Conservation (phyloP, 2,888 invertebrate species). For the Xanthia icteritia region DNA sequence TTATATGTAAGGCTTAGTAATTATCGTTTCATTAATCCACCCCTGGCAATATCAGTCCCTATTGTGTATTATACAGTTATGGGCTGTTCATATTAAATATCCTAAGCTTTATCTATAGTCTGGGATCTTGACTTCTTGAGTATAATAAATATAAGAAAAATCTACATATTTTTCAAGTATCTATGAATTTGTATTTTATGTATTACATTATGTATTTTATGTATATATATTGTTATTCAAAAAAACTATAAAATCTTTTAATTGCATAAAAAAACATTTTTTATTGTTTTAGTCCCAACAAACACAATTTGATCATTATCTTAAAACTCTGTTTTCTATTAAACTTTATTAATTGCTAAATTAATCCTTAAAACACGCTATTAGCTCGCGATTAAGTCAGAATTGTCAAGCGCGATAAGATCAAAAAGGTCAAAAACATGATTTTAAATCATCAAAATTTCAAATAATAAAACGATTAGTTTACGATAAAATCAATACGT, state of each 20-base stretch:
- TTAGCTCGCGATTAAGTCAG: constrained; percentile 39
- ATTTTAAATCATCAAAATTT: constrained; percentile 31
- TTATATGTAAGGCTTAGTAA: neutral
- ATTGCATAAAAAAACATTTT: neutral
- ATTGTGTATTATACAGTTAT: neutral
- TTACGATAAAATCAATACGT: constrained; percentile 38
- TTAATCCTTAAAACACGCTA: constrained; percentile 23
- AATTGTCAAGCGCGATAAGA: constrained; percentile 41
- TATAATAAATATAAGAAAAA: neutral
- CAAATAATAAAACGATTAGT: constrained; percentile 19
- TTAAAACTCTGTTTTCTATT: constrained; percentile 41
- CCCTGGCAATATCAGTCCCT: neutral
- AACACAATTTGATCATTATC: constrained; percentile 7
- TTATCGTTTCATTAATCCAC: neutral
- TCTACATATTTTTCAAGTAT: neutral
- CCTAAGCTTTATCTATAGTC: neutral
- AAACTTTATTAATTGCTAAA: constrained; percentile 54
- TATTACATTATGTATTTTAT: neutral
- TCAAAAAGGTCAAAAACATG: constrained; percentile 42
- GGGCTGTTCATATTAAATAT: neutral
- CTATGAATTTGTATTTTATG: neutral
- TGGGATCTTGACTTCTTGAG: neutral
- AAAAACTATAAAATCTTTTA: neutral
- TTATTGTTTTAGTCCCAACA: constrained; percentile 1
- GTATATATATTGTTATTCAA: neutral